Base-by-base conservation (phyloP, 2,888 invertebrate species). In the Drosophila dives region DNA sequence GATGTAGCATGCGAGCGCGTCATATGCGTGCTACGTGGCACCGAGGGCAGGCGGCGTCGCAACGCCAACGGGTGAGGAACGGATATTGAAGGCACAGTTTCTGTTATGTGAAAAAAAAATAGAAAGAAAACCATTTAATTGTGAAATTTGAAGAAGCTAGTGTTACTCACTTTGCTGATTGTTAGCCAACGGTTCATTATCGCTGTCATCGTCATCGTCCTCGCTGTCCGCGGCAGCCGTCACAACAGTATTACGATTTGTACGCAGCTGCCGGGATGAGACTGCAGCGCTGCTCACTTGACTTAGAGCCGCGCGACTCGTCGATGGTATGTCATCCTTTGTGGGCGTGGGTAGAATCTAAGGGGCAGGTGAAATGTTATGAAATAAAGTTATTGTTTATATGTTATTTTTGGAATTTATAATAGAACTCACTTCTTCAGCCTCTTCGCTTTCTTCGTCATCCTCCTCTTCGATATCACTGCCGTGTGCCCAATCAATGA, bases 1-100 rank as follows among this genome's bases (percentile, higher is more conserved):
- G 91, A 91, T 53, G 92, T 92, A 29, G 91, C 92, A 76, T 91
- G 92, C 12, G 92, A 92, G 26, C 91, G 92, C n/a, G 92, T 92
- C 92, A 91, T 91, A 60, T 90, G 92, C 58, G 66, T 70, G 59
- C 77, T 80, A 7, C 89, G 72, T 34, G 69, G 64, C 1, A 82
- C 71, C 55, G 81, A 84, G 6, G 83, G 70, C 45, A 78, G 53
- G 3, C 86, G 79, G 15, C 91, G 88, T 32, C 90, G 83, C 48
- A 90, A 61, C 6, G 71, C 76, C 53, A 89, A 74, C n/a, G 91
- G 91, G 70, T 91, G 91, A 17, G 91, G 86, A 59, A 65, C 84
- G 11, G 73, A 60, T 61, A 70, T 86, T 40, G 66, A 17, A 54
- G 60, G 48, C 72, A 77, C 73, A 69, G 86, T 75, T 88, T 81